Evolutionary conservation across 2,113 vertebrate genomes (phyloP).

Genomic region (Leptobrachium leishanense): DNA sequence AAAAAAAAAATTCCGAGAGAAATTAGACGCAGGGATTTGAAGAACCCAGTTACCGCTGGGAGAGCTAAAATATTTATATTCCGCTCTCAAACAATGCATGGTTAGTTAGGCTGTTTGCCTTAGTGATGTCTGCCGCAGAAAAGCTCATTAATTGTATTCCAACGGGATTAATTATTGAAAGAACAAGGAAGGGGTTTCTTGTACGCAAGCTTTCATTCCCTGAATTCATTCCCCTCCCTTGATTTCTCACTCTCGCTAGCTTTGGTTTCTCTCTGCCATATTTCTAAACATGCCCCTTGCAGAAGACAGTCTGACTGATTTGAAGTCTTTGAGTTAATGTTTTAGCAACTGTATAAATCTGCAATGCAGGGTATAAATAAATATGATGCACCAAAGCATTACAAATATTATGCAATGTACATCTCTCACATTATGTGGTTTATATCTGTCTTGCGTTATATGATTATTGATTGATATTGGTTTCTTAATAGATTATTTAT

Average conservation of each 20-base stretch:
- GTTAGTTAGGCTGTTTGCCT: constrained; percentile 50
- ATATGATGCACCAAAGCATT: too few species aligned
- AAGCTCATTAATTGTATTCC: constrained; percentile 60
- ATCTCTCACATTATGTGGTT: too few species aligned
- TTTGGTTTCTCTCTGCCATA: constrained; percentile 37
- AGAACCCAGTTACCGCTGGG: constrained; percentile 31
- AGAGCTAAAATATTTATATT: constrained; percentile 37
- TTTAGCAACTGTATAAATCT: constrained; percentile 19
- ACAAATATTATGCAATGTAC: too few species aligned
- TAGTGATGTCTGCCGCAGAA: constrained; percentile 47
- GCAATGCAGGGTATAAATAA: constrained; percentile 28
- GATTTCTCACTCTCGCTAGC: constrained; percentile 23
- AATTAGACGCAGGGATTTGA: constrained; percentile 1
- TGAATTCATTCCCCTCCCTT: constrained; percentile 33
- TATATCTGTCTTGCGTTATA: too few species aligned
- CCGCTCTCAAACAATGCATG: constrained; percentile 36
- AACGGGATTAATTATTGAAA: constrained; percentile 53
- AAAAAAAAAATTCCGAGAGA: constrained; percentile 1
- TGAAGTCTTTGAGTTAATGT: constrained; percentile 23
- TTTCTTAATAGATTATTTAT: too few species aligned
- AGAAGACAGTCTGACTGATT: constrained; percentile 39
- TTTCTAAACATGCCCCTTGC: constrained; percentile 26
- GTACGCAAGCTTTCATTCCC: constrained; percentile 38
- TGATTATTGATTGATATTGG: too few species aligned
- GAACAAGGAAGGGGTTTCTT: constrained; percentile 50